Conservation (phyloP, 2,797 vertebrate genomes). For the Argya squamiceps region DNA sequence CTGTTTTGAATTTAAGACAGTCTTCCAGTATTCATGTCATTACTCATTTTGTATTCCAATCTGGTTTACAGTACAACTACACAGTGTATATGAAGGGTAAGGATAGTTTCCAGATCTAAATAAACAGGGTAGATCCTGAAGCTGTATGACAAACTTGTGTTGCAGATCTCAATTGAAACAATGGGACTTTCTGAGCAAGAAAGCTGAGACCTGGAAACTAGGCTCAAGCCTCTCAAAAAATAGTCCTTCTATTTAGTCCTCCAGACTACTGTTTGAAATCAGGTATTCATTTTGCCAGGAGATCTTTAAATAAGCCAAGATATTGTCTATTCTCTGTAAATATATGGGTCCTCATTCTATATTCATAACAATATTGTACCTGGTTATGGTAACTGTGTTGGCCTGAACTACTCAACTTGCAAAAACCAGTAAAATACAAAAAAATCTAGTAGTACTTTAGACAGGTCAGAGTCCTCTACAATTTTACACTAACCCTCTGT, state of each 20-base stretch:
- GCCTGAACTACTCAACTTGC: not conserved
- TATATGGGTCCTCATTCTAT: not conserved
- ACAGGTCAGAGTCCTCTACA: not conserved
- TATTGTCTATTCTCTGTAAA: not conserved
- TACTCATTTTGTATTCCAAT: constrained; percentile 17
- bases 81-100: not conserved
- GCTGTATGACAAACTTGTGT: not conserved
- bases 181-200: not conserved
- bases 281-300: not conserved
- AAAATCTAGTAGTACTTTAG: not conserved
- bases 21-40: not conserved
- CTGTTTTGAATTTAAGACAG: constrained; percentile 40
- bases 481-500: not conserved
- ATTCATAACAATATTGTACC: not conserved
- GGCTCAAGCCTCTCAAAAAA: not conserved
- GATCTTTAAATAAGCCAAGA: not conserved
- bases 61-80: not conserved
- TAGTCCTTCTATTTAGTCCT: not conserved
- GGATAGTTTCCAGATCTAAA: not conserved
- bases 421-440: not conserved
- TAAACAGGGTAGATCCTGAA: not conserved
- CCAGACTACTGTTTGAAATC: not conserved
- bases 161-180: not conserved
- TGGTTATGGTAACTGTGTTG: not conserved
- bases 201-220: not conserved